phyloP scores from a whole-genome alignment of 1,140 invertebrate genomes.

The Ostrea denselamellosa region DNA sequence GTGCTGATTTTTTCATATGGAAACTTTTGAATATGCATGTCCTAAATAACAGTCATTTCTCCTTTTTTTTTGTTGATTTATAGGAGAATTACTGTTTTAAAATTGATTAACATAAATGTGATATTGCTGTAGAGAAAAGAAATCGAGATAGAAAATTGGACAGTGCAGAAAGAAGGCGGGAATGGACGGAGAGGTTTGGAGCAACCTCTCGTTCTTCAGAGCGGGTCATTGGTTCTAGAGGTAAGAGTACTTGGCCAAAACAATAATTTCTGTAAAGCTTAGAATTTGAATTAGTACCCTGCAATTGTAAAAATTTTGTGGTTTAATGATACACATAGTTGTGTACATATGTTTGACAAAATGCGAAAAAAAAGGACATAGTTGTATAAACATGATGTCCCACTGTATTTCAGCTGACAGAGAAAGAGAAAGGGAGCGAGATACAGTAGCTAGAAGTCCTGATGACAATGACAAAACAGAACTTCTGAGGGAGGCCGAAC shows the following conservation, averaged over 20 bases:
- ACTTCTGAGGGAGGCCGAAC: slow-evolving; percentile 83
- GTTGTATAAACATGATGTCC: neutral
- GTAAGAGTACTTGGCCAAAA: slow-evolving; percentile 30
- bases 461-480: slow-evolving; percentile 83
- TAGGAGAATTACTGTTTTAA: too few relatives aligned
- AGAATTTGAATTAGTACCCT: too few relatives aligned
- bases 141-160: slow-evolving; percentile 89
- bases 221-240: slow-evolving; percentile 13
- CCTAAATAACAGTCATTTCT: too few relatives aligned
- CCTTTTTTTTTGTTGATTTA: too few relatives aligned
- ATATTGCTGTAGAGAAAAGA: slow-evolving; percentile 84
- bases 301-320: too few relatives aligned
- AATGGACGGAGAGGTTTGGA: slow-evolving; percentile 75
- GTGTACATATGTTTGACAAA: neutral
- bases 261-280: too few relatives aligned
- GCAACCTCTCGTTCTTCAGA: slow-evolving; percentile 56
- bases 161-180: slow-evolving; percentile 80
- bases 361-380: neutral
- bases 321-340: neutral
- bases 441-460: slow-evolving; percentile 72
- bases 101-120: neutral
- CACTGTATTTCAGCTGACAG: neutral
- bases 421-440: slow-evolving; percentile 23
- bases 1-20: too few relatives aligned
- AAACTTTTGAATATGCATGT: too few relatives aligned